phyloP scores from a whole-genome alignment of 2,113 vertebrate species.

The Myotis lucifugus region DNA sequence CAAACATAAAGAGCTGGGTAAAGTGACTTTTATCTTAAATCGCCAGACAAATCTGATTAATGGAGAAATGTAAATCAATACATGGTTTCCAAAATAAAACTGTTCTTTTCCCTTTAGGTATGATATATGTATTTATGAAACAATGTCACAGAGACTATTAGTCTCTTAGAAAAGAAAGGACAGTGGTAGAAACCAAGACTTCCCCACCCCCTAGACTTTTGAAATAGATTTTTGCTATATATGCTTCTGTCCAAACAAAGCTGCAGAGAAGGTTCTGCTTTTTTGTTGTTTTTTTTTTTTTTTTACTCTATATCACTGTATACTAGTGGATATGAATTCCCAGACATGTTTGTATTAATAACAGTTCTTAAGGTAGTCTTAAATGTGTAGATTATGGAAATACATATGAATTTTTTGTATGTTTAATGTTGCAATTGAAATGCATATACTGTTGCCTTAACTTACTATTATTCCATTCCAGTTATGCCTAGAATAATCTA shows the following conservation, averaged over 20 bases:
- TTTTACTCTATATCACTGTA: neutral
- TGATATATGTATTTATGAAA: neutral
- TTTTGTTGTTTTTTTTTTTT: slow-evolving; percentile 8
- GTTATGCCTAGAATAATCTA: neutral
- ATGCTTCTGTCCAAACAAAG: neutral
- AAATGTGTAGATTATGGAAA: slow-evolving; percentile 1
- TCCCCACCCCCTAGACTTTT: neutral
- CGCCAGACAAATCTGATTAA: slow-evolving; percentile 54
- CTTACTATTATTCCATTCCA: neutral
- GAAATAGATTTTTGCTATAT: neutral
- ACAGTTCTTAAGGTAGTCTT: neutral
- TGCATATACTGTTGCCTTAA: neutral
- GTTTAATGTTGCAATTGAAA: slow-evolving; percentile 18
- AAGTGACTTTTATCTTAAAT: slow-evolving; percentile 64
- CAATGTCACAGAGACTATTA: neutral
- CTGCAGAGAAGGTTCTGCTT: neutral
- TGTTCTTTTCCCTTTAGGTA: neutral
- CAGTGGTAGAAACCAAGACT: neutral
- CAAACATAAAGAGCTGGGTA: slow-evolving; percentile 31
- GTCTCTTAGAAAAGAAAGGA: slow-evolving; percentile 32
- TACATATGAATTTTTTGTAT: neutral
- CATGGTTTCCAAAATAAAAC: slow-evolving; percentile 24
- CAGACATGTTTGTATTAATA: neutral
- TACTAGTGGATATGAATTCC: neutral
- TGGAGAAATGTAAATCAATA: slow-evolving; percentile 52